Evolutionary conservation across 2,888 invertebrate species (phyloP).

Genomic region (Oxyscelio sp.): DNA sequence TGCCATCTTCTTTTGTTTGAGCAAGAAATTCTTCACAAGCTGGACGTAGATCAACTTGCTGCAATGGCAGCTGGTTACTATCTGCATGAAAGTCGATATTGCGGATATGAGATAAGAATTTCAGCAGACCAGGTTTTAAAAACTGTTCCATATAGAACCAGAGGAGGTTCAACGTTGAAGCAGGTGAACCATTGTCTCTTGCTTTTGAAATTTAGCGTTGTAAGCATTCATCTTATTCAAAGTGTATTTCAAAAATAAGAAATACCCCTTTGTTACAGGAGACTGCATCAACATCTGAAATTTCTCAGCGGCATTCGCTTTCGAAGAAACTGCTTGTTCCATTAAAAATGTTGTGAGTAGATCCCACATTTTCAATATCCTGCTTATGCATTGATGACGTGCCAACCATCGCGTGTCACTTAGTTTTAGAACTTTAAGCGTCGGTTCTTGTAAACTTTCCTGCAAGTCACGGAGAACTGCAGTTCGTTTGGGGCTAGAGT

Average conservation of each 20-base stretch:
- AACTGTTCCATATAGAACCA: neutral
- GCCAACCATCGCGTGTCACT: conserved; percentile 20
- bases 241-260: neutral
- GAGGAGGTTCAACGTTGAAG: neutral
- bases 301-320: neutral
- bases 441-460: neutral
- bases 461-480: neutral
- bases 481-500: conserved; percentile 2
- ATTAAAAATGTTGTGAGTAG: neutral
- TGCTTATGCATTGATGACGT: conserved; percentile 5
- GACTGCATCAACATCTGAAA: neutral
- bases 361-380: conserved; percentile 9
- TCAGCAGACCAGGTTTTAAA: conserved; percentile 1
- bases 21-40: neutral
- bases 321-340: neutral
- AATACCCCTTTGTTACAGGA: conserved; percentile 11
- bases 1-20: neutral
- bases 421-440: neutral
- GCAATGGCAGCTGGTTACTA: neutral
- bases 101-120: neutral
- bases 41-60: neutral
- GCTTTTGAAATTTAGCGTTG: conserved; percentile 15
- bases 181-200: neutral
- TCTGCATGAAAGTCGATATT: neutral
- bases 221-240: conserved; percentile 17